A percentile compares a stretch with the other conserved stretches of the same genome.
phyloP scores from a whole-genome alignment of 1,140 invertebrate genomes.

The Brachionus calyciflorus region DNA sequence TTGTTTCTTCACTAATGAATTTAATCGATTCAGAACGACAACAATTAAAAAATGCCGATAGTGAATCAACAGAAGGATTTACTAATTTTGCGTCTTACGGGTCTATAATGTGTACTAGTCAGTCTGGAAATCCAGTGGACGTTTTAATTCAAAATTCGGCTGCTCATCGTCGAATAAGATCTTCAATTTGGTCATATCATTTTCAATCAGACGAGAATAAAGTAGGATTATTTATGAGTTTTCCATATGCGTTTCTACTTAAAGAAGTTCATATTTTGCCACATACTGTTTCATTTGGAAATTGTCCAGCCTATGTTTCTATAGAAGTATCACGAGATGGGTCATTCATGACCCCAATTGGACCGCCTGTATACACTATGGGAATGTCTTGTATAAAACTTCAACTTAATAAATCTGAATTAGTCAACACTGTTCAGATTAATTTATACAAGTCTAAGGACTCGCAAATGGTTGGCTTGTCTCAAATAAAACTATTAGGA shows the following conservation, averaged over 20 bases:
- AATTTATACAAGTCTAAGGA: slow-evolving; percentile 77
- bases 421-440: slow-evolving; percentile 66
- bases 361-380: slow-evolving; percentile 73
- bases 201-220: slow-evolving; percentile 84
- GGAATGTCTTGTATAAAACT: slow-evolving; percentile 80
- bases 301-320: slow-evolving; percentile 82
- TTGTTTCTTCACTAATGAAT: slow-evolving; percentile 30
- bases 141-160: slow-evolving; percentile 73
- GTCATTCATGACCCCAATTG: slow-evolving; percentile 64
- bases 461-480: slow-evolving; percentile 78
- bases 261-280: slow-evolving; percentile 82
- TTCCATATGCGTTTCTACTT: slow-evolving; percentile 83
- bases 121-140: slow-evolving; percentile 79
- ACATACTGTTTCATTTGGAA: slow-evolving; percentile 76
- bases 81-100: slow-evolving; percentile 79
- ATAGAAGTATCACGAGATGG: slow-evolving; percentile 71
- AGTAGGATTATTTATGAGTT: slow-evolving; percentile 77
- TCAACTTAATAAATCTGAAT: slow-evolving; percentile 74
- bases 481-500: slow-evolving; percentile 79
- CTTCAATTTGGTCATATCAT: slow-evolving; percentile 85
- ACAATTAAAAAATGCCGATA: slow-evolving; percentile 52
- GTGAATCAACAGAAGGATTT: slow-evolving; percentile 67
- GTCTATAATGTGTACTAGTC: slow-evolving; percentile 74
- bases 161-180: slow-evolving; percentile 75
- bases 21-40: slow-evolving; percentile 37